These are phyloP conservation scores for Macquaria ambigua DNA, from an alignment of 2,113 vertebrate genomes.

Conservation along the genomic window DNA sequence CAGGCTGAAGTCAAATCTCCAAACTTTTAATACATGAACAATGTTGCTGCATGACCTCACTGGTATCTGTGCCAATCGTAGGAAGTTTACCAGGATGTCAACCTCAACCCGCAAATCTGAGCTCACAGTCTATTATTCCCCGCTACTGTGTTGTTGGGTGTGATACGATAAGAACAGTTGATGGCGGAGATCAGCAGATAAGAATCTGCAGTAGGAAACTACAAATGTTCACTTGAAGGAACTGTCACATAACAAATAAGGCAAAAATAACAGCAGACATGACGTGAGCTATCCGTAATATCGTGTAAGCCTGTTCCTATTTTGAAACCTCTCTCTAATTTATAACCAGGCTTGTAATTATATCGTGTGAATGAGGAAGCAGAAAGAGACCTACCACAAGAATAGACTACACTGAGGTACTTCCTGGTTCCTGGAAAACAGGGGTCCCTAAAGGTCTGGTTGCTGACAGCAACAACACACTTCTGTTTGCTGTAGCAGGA, in stretches of 20 bases:
- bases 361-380: slow-evolving; percentile 46
- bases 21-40: slow-evolving; percentile 41
- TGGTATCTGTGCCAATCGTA: slow-evolving; percentile 63
- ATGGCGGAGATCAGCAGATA: slow-evolving; percentile 61
- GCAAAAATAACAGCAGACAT: slow-evolving; percentile 28
- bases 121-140: slow-evolving; percentile 49
- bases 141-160: slow-evolving; percentile 43
- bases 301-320: slow-evolving; percentile 9
- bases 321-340: slow-evolving; percentile 4
- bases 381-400: slow-evolving; percentile 89
- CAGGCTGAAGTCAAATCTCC: slow-evolving; percentile 37
- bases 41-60: slow-evolving; percentile 56
- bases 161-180: slow-evolving; percentile 53
- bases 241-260: background rate
- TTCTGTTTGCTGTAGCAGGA: slow-evolving; percentile 92
- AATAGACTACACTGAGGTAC: slow-evolving; percentile 92
- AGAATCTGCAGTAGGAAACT: slow-evolving; percentile 37
- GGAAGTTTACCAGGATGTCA: slow-evolving; percentile 80
- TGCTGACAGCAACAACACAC: slow-evolving; percentile 87
- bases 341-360: background rate
- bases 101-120: slow-evolving; percentile 38
- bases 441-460: slow-evolving; percentile 90
- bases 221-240: slow-evolving; percentile 15
- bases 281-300: background rate
- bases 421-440: slow-evolving; percentile 93